Base-by-base conservation (phyloP, 2,888 invertebrate genomes). In the Megastigmus dorsalis region DNA sequence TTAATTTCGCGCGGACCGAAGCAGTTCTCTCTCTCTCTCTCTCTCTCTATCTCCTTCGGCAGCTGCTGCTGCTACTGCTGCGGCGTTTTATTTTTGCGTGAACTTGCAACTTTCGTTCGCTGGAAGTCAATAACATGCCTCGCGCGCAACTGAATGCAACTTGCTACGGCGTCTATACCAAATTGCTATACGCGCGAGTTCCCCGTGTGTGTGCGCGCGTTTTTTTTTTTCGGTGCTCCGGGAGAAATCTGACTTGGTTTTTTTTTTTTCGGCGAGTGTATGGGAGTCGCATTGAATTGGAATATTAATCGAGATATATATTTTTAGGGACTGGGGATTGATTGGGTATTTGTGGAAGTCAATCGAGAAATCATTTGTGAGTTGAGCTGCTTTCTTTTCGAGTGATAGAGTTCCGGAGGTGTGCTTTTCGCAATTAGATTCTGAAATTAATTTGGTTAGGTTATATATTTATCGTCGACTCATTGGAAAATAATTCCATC, bases 1-100 rank as follows among this genome's bases (percentile, higher is more conserved):
- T 82, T 81, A 82, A 82, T 82, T 80, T 80, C 79, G 48, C 74
- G 70, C 70, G 75, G n/a, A n/a, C n/a, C n/a, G n/a, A n/a, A n/a
- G n/a, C n/a, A n/a, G n/a, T n/a, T n/a, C n/a, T n/a, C n/a, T n/a
- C n/a, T n/a, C n/a, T n/a, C n/a, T n/a, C n/a, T n/a, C n/a, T n/a
- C n/a, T n/a, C n/a, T n/a, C n/a, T n/a, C n/a, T n/a, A n/a, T n/a
- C n/a, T n/a, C n/a, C n/a, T n/a, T n/a, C n/a, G n/a, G n/a, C n/a
- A n/a, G n/a, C n/a, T n/a, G n/a, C n/a, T n/a, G n/a, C n/a, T n/a
- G n/a, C n/a, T n/a, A n/a, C n/a, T n/a, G n/a, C n/a, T n/a, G n/a
- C n/a, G n/a, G 70, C 55, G 78, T 71, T 73, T 77, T 74, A 73
- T 77, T 79, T 80, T 77, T 74, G 74, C 80, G 48, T 78, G 78